Evolutionary conservation across 1,140 invertebrate genomes (phyloP).

Genomic region (Andricus grossulariae): DNA sequence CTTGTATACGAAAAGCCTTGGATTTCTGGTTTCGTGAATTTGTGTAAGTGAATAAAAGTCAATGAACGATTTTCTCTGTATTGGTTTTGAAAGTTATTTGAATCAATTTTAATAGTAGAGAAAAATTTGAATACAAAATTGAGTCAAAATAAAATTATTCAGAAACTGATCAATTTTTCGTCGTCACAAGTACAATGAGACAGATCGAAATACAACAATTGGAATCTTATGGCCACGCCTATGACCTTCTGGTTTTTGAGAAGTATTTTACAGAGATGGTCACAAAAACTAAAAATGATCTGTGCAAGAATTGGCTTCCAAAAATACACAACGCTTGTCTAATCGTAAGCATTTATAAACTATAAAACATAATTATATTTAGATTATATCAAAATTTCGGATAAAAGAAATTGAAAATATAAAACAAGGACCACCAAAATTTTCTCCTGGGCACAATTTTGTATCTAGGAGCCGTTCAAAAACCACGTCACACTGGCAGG

Average conservation of each 20-base stretch:
- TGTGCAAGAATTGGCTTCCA: slow-evolving; percentile 80
- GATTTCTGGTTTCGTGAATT: slow-evolving; percentile 89
- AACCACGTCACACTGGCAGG: too few relatives aligned
- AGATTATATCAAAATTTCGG: slow-evolving; percentile 18
- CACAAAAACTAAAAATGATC: slow-evolving; percentile 72
- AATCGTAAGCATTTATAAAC: slow-evolving; percentile 47
- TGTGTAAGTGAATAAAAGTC: slow-evolving; percentile 74
- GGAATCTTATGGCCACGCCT: slow-evolving; percentile 66
- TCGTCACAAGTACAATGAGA: slow-evolving; percentile 72
- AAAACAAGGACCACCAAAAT: too few relatives aligned
- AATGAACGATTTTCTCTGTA: neutral
- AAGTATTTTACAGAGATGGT: slow-evolving; percentile 76
- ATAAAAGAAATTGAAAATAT: slow-evolving; percentile 24
- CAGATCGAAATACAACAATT: slow-evolving; percentile 78
- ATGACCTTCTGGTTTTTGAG: slow-evolving; percentile 78
- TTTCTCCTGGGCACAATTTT: too few relatives aligned
- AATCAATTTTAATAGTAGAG: neutral
- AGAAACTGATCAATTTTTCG: slow-evolving; percentile 36
- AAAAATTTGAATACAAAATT: neutral
- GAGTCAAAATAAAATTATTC: slow-evolving; percentile 10
- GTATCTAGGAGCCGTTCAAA: too few relatives aligned
- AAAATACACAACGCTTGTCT: slow-evolving; percentile 70
- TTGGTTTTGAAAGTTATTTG: neutral
- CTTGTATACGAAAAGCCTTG: slow-evolving; percentile 87
- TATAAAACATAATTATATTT: neutral